Evolutionary conservation across 2,888 invertebrate genomes (phyloP).

Genomic region (Calliphora vomitoria): DNA sequence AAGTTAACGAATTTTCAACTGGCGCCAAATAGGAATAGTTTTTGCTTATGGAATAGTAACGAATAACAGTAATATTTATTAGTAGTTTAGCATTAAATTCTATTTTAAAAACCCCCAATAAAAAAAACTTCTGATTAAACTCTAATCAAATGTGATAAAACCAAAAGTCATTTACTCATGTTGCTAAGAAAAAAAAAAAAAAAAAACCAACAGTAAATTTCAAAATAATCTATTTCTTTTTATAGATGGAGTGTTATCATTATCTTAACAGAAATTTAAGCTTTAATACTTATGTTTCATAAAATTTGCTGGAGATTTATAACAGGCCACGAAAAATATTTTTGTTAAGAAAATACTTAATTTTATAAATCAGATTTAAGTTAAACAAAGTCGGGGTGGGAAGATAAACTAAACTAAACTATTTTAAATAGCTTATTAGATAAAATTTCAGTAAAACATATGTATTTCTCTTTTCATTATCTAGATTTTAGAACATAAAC

Average conservation of each 20-base stretch:
- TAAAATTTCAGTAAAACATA: background rate
- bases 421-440: background rate
- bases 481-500: background rate
- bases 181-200: background rate
- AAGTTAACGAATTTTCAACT: too few relatives aligned
- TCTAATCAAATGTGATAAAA: slow-evolving; percentile 12
- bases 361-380: background rate
- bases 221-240: background rate
- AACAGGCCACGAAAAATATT: background rate
- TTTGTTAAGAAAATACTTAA: background rate
- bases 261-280: slow-evolving; percentile 2
- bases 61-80: too few relatives aligned
- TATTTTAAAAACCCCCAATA: too few relatives aligned
- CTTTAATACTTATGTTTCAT: background rate
- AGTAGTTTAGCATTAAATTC: too few relatives aligned
- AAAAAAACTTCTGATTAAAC: slow-evolving; percentile 10
- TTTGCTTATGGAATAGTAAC: too few relatives aligned
- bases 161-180: background rate
- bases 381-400: background rate
- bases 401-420: background rate
- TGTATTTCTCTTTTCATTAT: background rate
- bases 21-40: too few relatives aligned
- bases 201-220: background rate
- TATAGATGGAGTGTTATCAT: background rate
- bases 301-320: background rate